Base-by-base conservation (phyloP, 2,888 invertebrate genomes). In the Nipponacmea schrenckii region DNA sequence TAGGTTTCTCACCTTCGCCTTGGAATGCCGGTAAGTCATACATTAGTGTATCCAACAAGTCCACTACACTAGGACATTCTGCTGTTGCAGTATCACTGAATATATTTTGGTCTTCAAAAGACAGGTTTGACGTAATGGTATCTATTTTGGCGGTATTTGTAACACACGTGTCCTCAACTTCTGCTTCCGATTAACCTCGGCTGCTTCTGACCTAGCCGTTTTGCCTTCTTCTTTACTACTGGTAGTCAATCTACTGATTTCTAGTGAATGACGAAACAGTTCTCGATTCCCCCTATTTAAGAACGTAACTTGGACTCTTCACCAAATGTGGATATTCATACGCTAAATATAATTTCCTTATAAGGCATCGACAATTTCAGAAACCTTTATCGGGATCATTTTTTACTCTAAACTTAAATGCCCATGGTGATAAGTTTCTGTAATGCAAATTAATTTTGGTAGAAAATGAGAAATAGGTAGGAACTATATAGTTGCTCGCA, bases 11-110 rank as follows among this genome's bases (percentile, higher is more conserved):
- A 75, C 76, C 75, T 75, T 76, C 72, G 17, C 50, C 50, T 68
- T 62, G 48, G 67, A 74, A 71, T 68, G 73, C 71, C 26, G 77
- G 69, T 72, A 74, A 72, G 69, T 78, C 78, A 70, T 75, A 73
- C 66, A 78, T 74, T 62, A 78, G 72, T 24, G 78, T 71, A 72
- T 78, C 76, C 75, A 74, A 67, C 67, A 78, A 71, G 56, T 78
- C 78, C 71, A 74, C 75, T 45, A 73, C 66, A 65, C 63, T 71
- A 66, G 72, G 73, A 71, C 76, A 76, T 45, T 31, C 26, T 72
- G 71, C 64, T 64, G 71, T 64, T 45, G 62, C 68, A 68, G 71
- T 68, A 68, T 70, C 69, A 44, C 56, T 67, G 24, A 56, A 56
- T 44, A 56, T 27, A 24, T 66, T 26, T 48, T 64, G 44, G 70